Evolutionary conservation across 30 jellyfish, hydroid and myxozoan species (phyloP).

Genomic region (Aurelia aurita): DNA sequence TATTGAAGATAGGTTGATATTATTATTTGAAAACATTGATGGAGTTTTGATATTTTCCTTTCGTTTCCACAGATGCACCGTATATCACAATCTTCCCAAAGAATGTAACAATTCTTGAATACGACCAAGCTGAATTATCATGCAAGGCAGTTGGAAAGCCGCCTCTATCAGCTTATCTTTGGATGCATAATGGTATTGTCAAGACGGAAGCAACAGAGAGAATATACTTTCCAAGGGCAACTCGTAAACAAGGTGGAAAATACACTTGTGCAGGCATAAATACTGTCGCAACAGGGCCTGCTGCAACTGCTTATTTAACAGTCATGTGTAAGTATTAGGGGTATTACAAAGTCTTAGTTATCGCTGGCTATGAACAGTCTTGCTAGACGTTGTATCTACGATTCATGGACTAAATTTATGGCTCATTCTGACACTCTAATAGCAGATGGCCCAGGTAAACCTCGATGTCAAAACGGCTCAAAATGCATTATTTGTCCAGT

Average conservation of each 20-base stretch:
- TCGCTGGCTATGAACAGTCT: too few relatives aligned
- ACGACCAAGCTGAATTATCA: constrained; percentile 50
- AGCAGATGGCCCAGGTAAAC: too few relatives aligned
- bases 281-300: constrained; percentile 78
- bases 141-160: constrained; percentile 93
- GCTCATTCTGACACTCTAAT: too few relatives aligned
- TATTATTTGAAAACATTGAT: too few relatives aligned
- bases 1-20: too few relatives aligned
- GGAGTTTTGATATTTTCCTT: too few relatives aligned
- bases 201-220: constrained; percentile 19
- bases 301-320: constrained; percentile 68
- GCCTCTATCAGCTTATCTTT: constrained; percentile 48
- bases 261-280: constrained; percentile 92
- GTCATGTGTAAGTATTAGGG: constrained; percentile 80
- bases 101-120: constrained; percentile 70
- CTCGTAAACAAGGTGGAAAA: constrained; percentile 73
- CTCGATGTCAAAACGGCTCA: too few relatives aligned
- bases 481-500: too few relatives aligned
- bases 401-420: too few relatives aligned
- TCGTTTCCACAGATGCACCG: constrained; percentile 61
- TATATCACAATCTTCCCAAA: constrained; percentile 56
- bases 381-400: too few relatives aligned
- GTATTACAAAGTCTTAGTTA: neutral
- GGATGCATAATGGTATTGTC: constrained; percentile 67
- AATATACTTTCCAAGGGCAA: constrained; percentile 35